Percentiles rank a stretch among this genome's conserved stretches.
Conservation (phyloP, 2,888 invertebrate genomes). For the Tinea semifulvella region DNA sequence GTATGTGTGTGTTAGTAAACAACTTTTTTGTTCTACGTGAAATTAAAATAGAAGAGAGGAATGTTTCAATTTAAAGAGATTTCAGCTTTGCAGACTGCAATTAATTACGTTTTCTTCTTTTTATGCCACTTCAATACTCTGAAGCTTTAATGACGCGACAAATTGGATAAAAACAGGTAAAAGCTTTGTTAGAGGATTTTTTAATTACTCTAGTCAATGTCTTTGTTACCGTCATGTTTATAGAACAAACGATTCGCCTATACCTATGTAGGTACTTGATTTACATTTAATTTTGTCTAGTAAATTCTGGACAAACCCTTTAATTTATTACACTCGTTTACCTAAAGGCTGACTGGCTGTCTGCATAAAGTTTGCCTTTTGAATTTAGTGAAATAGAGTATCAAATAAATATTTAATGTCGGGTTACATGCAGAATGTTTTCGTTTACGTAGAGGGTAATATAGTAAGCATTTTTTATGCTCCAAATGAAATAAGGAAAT, state of each 20-base stretch:
- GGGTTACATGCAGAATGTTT: background rate
- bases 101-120: conserved; percentile 3
- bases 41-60: no score
- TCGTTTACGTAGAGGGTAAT: background rate
- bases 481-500: conserved; percentile 33
- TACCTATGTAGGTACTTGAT: no score
- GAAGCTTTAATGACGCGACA: conserved; percentile 8
- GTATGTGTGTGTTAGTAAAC: no score
- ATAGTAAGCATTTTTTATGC: conserved; percentile 10
- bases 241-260: no score
- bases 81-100: background rate
- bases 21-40: no score
- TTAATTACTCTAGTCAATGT: conserved; percentile 5
- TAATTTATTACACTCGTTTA: background rate
- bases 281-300: no score
- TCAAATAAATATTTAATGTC: conserved; percentile 6
- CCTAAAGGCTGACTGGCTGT: background rate
- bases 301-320: no score
- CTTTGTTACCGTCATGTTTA: no score
- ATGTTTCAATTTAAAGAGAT: no score
- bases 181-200: conserved; percentile 1
- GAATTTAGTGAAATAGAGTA: background rate
- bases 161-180: conserved; percentile 1
- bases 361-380: background rate
- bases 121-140: conserved; percentile 6